Evolutionary conservation across 2,797 vertebrate species (phyloP).

Genomic region (Lithobates sylvaticus): DNA sequence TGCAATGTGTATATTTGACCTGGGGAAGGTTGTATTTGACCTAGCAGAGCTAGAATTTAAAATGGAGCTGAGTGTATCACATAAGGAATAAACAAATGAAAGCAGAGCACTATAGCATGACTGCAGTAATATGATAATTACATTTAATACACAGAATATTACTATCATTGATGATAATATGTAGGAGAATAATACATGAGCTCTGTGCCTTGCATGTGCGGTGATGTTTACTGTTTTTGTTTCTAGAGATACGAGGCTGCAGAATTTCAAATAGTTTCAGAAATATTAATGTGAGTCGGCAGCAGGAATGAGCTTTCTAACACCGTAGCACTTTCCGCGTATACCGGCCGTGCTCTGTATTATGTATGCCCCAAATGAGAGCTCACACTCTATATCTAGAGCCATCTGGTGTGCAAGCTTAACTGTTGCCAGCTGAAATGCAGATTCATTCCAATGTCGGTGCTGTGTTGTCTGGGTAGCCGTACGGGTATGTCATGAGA

Average conservation of each 20-base stretch:
- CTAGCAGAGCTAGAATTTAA: too few species aligned
- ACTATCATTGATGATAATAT: slow-evolving; percentile 45
- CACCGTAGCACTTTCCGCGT: slow-evolving; percentile 33
- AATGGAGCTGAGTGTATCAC: too few species aligned
- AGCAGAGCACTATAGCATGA: not conserved
- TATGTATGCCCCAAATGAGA: slow-evolving; percentile 51
- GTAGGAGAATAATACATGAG: slow-evolving; percentile 56
- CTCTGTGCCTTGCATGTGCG: slow-evolving; percentile 28
- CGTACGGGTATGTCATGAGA: slow-evolving; percentile 42
- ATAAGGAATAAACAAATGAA: not conserved
- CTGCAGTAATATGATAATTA: slow-evolving; percentile 26
- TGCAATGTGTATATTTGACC: too few species aligned
- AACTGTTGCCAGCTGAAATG: slow-evolving; percentile 48
- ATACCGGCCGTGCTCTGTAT: slow-evolving; percentile 35
- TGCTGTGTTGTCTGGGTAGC: slow-evolving; percentile 27
- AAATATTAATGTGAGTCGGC: slow-evolving; percentile 47
- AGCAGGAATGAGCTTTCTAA: slow-evolving; percentile 41
- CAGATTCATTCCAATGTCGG: slow-evolving; percentile 50
- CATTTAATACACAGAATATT: slow-evolving; percentile 49
- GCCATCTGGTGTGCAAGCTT: slow-evolving; percentile 46
- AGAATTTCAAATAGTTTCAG: slow-evolving; percentile 54
- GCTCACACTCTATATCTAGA: slow-evolving; percentile 42
- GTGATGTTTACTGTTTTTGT: slow-evolving; percentile 41
- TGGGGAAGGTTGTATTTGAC: too few species aligned
- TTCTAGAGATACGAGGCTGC: slow-evolving; percentile 21